These are phyloP conservation scores for Proteles cristata DNA, from an alignment of 2,113 vertebrate species.

Conservation along the genomic window DNA sequence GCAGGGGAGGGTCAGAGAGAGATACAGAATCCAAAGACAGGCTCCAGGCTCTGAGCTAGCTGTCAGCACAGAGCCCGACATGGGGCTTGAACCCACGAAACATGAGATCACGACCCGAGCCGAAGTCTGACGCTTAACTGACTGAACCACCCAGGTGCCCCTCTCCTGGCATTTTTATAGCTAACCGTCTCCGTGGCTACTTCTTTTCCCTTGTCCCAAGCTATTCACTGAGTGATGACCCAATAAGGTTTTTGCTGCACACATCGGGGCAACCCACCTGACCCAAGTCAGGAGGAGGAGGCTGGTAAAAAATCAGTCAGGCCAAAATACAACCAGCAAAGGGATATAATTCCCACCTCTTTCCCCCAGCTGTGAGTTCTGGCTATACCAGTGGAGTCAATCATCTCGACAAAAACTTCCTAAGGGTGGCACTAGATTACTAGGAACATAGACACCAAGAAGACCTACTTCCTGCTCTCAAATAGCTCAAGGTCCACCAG, in stretches of 20 bases:
- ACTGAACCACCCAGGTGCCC: no score
- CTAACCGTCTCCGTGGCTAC: not conserved
- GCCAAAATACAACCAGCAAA: not conserved
- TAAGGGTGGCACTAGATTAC: not conserved
- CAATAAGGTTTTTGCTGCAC: not conserved
- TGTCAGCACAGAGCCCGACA: no score
- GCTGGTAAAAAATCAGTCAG: not conserved
- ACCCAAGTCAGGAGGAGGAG: not conserved
- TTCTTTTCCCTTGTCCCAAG: not conserved
- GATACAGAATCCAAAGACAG: no score
- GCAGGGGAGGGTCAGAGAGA: no score
- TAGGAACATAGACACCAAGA: not conserved
- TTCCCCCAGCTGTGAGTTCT: not conserved
- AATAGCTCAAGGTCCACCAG: not conserved
- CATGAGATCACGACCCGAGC: no score
- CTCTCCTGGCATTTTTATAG: not conserved
- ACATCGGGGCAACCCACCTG: not conserved
- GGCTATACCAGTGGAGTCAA: not conserved
- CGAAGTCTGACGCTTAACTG: no score
- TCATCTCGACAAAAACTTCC: not conserved
- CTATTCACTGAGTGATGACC: not conserved
- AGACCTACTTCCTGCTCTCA: not conserved
- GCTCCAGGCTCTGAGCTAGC: no score
- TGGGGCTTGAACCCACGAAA: no score
- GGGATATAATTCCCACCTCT: not conserved